A percentile compares a stretch with the other conserved stretches of the same genome.
Conservation (phyloP, 2,113 vertebrate genomes). For the Seriola quinqueradiata region DNA sequence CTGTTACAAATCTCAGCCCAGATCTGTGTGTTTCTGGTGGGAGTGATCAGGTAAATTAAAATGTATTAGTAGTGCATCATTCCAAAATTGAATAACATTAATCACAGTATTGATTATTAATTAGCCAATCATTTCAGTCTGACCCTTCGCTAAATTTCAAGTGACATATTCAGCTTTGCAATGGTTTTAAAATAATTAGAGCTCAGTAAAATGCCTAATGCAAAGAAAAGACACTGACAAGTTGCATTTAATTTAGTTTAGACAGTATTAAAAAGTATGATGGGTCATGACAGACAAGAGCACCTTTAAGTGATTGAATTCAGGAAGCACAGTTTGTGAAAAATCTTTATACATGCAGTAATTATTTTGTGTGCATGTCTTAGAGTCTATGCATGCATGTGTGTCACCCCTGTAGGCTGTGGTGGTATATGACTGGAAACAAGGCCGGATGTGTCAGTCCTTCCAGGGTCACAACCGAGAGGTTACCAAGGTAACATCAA, state of each 20-base stretch:
- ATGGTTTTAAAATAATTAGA: constrained; percentile 1
- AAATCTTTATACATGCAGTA: neutral
- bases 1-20: constrained; percentile 87
- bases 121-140: neutral
- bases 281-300: neutral
- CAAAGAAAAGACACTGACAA: neutral
- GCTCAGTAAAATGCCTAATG: neutral
- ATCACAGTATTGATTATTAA: neutral
- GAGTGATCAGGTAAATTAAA: constrained; percentile 88
- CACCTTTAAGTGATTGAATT: neutral
- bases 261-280: neutral
- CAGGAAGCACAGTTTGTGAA: neutral
- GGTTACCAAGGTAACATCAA: constrained; percentile 92
- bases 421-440: constrained; percentile 93
- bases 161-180: neutral
- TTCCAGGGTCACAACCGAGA: constrained; percentile 91
- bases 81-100: neutral
- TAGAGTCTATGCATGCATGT: constrained; percentile 19
- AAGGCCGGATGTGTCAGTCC: constrained; percentile 86
- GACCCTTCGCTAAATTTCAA: neutral
- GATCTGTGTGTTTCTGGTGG: constrained; percentile 94
- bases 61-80: neutral
- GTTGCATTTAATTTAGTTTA: neutral
- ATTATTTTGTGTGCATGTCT: neutral
- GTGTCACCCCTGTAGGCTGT: constrained; percentile 81